Percentiles rank a stretch among this genome's conserved stretches.
Evolutionary conservation across 1,140 invertebrate genomes (phyloP).

Genomic region (Saccostrea glomerata): DNA sequence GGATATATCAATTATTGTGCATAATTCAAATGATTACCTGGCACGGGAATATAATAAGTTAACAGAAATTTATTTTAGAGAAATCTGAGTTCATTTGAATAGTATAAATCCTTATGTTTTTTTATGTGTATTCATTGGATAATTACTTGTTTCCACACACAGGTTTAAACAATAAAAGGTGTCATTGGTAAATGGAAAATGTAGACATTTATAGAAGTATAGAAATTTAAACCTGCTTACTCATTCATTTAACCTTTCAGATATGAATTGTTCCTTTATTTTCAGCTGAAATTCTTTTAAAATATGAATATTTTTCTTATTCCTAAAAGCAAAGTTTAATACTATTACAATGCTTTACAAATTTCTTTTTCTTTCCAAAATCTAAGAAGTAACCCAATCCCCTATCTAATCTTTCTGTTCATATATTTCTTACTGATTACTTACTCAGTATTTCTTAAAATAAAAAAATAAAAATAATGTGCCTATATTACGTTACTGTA

Average conservation of each 20-base stretch:
- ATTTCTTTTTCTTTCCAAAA: too few relatives aligned
- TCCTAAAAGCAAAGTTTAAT: too few relatives aligned
- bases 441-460: background rate
- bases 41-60: background rate
- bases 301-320: too few relatives aligned
- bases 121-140: background rate
- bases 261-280: background rate
- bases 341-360: too few relatives aligned
- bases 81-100: background rate
- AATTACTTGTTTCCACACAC: background rate
- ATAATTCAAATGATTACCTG: background rate
- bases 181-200: slow-evolving; percentile 5
- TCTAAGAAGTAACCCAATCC: too few relatives aligned
- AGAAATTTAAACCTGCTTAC: slow-evolving; percentile 16
- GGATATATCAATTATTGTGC: background rate
- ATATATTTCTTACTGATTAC: too few relatives aligned
- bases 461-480: background rate
- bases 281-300: background rate
- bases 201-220: background rate
- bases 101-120: background rate
- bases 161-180: slow-evolving; percentile 10
- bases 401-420: too few relatives aligned
- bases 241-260: background rate
- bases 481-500: background rate
- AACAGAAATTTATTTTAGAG: background rate